Evolutionary conservation across 2,888 invertebrate genomes (phyloP), one percentile per base, ranked within the genome.

Genomic region (Pharmacophagus antenor): DNA sequence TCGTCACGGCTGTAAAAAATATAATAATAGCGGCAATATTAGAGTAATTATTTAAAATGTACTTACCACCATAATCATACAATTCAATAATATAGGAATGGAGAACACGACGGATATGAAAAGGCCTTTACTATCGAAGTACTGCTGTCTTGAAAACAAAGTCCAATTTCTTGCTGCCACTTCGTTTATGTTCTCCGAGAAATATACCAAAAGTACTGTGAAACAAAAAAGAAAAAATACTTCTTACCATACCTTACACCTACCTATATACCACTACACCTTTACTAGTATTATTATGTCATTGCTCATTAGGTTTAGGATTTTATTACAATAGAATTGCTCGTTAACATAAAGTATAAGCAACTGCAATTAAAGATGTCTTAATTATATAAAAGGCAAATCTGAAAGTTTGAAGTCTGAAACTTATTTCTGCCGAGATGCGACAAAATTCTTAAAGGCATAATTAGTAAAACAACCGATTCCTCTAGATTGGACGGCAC

Each of bases 51-150:
- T n/a, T n/a, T 49, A 59, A 48, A n/a, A 15, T 22, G 17, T 74
- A 94, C 96, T 95, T 92, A 98, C 97, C 93, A 98, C 96, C 93
- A 98, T 95, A 66, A 98, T 92, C 94, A 98, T 95, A 79, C 97
- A 98, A 85, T 97, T 98, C 56, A 98, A 92, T 61, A 98, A 91
- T 74, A 98, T 95, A 21, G 98, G 98, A 77, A 96, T 94, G n/a
- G 97, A 98, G 85, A 97, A 97, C 21, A 98, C 96, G 12, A 97
- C 93, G 0, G 98, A 98, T 92, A 98, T 97, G 80, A 98, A 98
- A 56, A 98, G 91, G 20, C 98, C 98, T 87, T 96, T 96, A 73
- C 96, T 96, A 82, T 98, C 98, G 82, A 98, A 98, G 83, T 98
- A 98, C 78, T 98, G 98, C 72, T 98, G 97, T 70, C 94, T 93